These are phyloP conservation scores for Mobula hypostoma DNA, from an alignment of 2,113 vertebrate genomes.

Conservation along the genomic window DNA sequence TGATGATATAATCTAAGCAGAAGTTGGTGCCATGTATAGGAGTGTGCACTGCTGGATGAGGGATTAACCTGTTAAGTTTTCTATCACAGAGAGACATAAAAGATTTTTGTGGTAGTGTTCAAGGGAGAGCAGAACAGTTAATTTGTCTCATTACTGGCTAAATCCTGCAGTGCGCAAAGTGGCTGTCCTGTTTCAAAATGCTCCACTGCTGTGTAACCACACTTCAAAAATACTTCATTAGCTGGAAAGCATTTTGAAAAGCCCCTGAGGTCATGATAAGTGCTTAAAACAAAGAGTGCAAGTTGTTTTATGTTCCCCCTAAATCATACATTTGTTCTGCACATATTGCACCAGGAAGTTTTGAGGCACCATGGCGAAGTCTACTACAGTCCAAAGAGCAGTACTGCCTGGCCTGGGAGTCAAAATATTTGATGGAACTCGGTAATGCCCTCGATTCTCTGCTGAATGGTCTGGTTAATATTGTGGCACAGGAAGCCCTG, in stretches of 20 bases:
- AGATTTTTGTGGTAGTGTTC: not conserved
- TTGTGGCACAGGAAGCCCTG: constrained; percentile 89
- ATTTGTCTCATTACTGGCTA: constrained; percentile 15
- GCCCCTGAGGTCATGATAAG: not conserved
- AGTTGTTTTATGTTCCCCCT: not conserved
- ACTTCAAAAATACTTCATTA: constrained; percentile 1
- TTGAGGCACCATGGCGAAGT: constrained; percentile 79
- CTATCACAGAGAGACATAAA: not conserved
- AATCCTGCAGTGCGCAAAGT: not conserved
- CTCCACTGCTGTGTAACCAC: not conserved
- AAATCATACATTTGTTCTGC: constrained; percentile 3
- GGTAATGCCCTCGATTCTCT: constrained; percentile 74
- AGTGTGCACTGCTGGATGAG: not conserved
- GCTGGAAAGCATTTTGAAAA: not conserved
- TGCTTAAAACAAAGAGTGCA: not conserved
- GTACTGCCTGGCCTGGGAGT: constrained; percentile 94
- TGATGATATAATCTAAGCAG: not conserved
- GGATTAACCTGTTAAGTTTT: not conserved
- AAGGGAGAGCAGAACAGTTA: not conserved
- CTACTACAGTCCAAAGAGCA: constrained; percentile 76
- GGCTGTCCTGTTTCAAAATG: not conserved
- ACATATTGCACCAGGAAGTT: constrained; percentile 56
- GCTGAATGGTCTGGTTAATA: constrained; percentile 81
- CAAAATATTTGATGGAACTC: constrained; percentile 83
- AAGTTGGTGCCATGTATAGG: not conserved